Evolutionary conservation across 2,113 vertebrate genomes (phyloP), one percentile per base, ranked within the genome.

Genomic region (Puntigrus tetrazona): DNA sequence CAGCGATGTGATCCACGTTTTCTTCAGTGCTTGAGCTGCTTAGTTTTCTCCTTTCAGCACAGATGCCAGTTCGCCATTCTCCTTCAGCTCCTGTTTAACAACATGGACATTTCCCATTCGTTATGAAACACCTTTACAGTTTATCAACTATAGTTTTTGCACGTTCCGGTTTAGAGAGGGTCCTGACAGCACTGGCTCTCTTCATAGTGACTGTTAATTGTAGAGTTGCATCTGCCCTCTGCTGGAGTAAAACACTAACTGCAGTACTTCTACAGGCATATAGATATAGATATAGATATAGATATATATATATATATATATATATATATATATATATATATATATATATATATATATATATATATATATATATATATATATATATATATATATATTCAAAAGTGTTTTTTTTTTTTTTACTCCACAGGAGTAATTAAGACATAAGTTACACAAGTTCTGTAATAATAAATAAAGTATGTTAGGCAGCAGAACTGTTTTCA

Each of bases 31-130:
- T 36, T 78, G 82, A 43, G 63, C 38, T 22, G 34, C 38, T 83
- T 87, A 90, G 1, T 87, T 91, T 75, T 93, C 91, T 5, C 92
- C 93, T 84, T 86, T 93, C 81, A 95, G 89, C 55, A 91, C 90
- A 0, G 93, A 89, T 2, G 80, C 87, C 74, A 95, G 92, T 36
- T 95, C 94, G 22, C 94, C 93, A 0, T 88, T 93, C 86, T 93
- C 94, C 85, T 92, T 90, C 82, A 95, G 92, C 88, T 95, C 94
- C 91, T 91, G 88, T 41, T 72, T 43, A 72, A 84, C 16, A 7
- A 87, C 18, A 84, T 16, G 45, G 18, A 45, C 25, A 81, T 22
- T 69, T 22, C 9, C 8, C 65, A 11, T 69, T 13, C 7, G 7
- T 55, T 22, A 55, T 55, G 7, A 55, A 55, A 55, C 52, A 22